phyloP scores from a whole-genome alignment of 2,113 vertebrate genomes.

The Aythya baeri region DNA sequence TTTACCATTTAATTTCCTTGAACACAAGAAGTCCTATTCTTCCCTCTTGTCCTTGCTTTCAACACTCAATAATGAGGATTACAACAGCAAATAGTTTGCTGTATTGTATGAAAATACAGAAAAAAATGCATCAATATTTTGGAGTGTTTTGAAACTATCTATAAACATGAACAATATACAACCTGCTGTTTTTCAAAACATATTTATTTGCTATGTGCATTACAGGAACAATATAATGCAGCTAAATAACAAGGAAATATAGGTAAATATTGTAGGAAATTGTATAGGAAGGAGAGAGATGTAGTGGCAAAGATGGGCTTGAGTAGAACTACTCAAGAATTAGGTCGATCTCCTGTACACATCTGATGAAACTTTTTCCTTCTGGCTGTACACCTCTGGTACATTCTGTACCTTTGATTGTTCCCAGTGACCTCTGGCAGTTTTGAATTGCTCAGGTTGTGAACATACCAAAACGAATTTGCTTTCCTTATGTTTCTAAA shows the following conservation, averaged over 20 bases:
- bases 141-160: not conserved
- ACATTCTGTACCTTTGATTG: not conserved
- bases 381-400: not conserved
- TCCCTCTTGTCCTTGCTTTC: not conserved
- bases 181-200: not conserved
- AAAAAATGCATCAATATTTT: not conserved
- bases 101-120: not conserved
- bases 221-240: not conserved
- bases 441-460: conserved; percentile 55
- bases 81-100: not conserved
- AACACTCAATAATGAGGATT: not conserved
- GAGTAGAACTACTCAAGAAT: not conserved
- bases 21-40: not conserved
- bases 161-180: not conserved
- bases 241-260: not conserved
- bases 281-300: not conserved
- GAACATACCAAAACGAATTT: conserved; percentile 68
- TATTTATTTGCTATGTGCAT: not conserved
- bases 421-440: conserved; percentile 57
- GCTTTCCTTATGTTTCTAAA: conserved; percentile 77
- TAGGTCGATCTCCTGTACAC: not conserved
- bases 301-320: not conserved
- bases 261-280: not conserved
- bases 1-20: not conserved
- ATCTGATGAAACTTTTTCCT: not conserved